These are phyloP conservation scores for Nemapogon koenigi DNA, from an alignment of 2,888 invertebrate genomes.

Conservation along the genomic window DNA sequence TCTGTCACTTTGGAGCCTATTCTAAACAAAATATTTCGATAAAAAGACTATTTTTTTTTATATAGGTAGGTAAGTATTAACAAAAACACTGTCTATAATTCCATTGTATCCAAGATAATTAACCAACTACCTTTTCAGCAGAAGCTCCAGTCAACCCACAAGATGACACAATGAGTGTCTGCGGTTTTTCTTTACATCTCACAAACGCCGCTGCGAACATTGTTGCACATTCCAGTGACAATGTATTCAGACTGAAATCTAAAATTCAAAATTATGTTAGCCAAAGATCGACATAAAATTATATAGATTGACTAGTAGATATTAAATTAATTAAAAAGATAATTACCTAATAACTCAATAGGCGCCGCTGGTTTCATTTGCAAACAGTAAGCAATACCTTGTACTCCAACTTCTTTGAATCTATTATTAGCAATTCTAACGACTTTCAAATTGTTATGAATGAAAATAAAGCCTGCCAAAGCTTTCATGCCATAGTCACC, in stretches of 20 bases:
- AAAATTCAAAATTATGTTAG: too few relatives aligned
- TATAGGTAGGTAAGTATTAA: background rate
- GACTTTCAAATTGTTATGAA: constrained; percentile 49
- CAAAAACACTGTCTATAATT: background rate
- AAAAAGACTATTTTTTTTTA: too few relatives aligned
- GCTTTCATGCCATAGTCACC: constrained; percentile 69
- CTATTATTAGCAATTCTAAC: constrained; percentile 63
- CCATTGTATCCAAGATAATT: background rate
- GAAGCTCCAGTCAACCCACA: constrained; percentile 61
- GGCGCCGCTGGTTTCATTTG: constrained; percentile 55
- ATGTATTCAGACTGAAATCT: constrained; percentile 69
- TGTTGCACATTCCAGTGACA: constrained; percentile 65
- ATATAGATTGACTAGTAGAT: too few relatives aligned
- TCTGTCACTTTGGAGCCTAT: too few relatives aligned
- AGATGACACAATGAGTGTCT: constrained; percentile 60
- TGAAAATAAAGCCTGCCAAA: constrained; percentile 60
- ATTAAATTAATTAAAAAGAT: too few relatives aligned
- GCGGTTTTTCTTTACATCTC: constrained; percentile 58
- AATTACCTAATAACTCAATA: constrained; percentile 46
- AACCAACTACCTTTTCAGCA: constrained; percentile 40
- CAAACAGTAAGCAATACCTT: constrained; percentile 60
- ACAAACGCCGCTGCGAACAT: constrained; percentile 65
- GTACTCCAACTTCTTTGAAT: constrained; percentile 58
- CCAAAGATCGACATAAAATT: too few relatives aligned
- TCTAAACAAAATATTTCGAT: too few relatives aligned